Conservation (phyloP, 1,140 invertebrate species). For the Propsilocerus akamusi region DNA sequence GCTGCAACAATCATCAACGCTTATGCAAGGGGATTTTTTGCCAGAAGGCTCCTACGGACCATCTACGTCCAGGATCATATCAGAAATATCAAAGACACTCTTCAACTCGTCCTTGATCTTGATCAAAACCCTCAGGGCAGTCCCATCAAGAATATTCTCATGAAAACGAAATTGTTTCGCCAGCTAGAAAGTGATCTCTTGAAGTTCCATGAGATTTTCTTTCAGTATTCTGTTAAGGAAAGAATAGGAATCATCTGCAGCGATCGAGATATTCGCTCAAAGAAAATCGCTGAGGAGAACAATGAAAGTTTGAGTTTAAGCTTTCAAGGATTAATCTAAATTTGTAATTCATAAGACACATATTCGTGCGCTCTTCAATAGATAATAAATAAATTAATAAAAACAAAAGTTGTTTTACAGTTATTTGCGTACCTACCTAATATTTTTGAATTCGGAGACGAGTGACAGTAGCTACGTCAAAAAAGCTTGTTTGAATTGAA, state of each 20-base stretch:
- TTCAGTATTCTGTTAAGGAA: slow-evolving; percentile 26
- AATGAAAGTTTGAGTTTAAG: neutral
- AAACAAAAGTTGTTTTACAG: too few species aligned
- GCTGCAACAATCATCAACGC: slow-evolving; percentile 53
- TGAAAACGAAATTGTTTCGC: slow-evolving; percentile 38
- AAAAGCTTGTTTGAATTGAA: too few species aligned
- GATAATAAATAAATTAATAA: too few species aligned
- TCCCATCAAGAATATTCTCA: slow-evolving; percentile 37
- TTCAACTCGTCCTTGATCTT: slow-evolving; percentile 53
- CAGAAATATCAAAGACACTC: slow-evolving; percentile 59
- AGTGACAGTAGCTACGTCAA: too few species aligned
- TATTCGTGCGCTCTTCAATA: too few species aligned
- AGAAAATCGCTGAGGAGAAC: neutral
- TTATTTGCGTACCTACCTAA: too few species aligned
- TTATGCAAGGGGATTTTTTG: slow-evolving; percentile 56
- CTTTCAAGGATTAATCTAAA: too few species aligned
- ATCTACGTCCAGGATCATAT: slow-evolving; percentile 61
- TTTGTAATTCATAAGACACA: too few species aligned
- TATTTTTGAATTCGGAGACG: too few species aligned
- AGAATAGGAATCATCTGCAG: slow-evolving; percentile 34
- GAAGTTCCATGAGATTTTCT: slow-evolving; percentile 38
- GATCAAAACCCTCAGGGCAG: slow-evolving; percentile 34
- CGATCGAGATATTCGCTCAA: slow-evolving; percentile 17
- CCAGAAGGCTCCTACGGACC: slow-evolving; percentile 55
- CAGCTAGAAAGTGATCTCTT: slow-evolving; percentile 36